A percentile compares a stretch with the other conserved stretches of the same genome.
These are phyloP conservation scores for Pteropus alecto DNA, from an alignment of 2,113 vertebrate genomes.

Conservation along the genomic window DNA sequence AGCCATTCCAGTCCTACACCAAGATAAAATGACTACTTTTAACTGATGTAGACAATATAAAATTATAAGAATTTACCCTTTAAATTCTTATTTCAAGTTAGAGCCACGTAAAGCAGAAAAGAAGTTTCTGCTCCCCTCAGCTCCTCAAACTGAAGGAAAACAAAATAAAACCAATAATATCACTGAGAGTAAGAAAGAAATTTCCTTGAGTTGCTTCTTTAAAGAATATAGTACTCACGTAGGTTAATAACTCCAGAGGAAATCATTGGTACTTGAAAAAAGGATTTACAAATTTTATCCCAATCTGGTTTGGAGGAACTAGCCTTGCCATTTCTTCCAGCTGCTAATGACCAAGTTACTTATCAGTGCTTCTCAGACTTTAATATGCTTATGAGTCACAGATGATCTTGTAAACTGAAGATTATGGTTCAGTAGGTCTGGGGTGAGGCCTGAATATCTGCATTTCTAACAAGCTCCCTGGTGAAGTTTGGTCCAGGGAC, in stretches of 20 bases:
- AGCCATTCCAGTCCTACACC: not conserved
- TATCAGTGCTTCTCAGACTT: not conserved
- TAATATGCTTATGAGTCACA: not conserved
- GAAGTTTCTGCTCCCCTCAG: not conserved
- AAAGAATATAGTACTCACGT: not conserved
- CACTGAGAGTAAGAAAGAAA: not conserved
- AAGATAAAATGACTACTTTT: slow-evolving; percentile 5
- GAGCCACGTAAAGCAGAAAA: not conserved
- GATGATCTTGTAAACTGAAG: not conserved
- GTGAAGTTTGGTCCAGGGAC: not conserved
- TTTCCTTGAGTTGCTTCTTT: not conserved
- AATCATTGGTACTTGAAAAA: not conserved
- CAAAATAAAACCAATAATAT: not conserved
- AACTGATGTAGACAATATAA: not conserved
- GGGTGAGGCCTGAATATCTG: too few species aligned
- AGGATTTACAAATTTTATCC: not conserved
- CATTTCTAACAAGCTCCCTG: not conserved
- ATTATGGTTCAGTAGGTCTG: not conserved
- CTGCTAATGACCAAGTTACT: not conserved
- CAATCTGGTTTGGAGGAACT: not conserved
- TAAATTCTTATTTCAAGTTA: slow-evolving; percentile 1
- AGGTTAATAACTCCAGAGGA: not conserved
- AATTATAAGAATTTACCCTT: not conserved
- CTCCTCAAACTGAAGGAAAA: not conserved
- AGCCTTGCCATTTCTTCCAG: not conserved